Evolutionary conservation across 2,113 vertebrate genomes (phyloP), one percentile per base, ranked within the genome.

Genomic region (Azemiops feae): DNA sequence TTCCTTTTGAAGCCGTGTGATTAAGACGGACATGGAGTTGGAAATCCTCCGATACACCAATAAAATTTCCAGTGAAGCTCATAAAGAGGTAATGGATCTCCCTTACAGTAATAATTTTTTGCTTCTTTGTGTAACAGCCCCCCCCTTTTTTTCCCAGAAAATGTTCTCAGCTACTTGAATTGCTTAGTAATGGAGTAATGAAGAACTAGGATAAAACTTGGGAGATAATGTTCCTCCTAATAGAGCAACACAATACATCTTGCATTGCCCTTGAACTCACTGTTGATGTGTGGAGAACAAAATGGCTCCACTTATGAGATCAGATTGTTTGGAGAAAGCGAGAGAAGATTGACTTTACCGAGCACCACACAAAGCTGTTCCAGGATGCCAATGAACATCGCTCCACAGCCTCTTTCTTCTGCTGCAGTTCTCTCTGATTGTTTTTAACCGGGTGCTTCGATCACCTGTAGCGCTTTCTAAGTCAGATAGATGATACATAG

Each of bases 31-130:
- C 96, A 99, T 99, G 99, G 99, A 99, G 97, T 96, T 99, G 96
- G 99, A 99, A 97, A 98, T 99, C 91, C 95, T 99, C 94, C 98
- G 99, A 88, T 99, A 99, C 96, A 99, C 99, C 94, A 99, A 99
- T 97, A 98, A 97, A 95, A 97, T 99, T 96, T 99, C 99, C 97
- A 99, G 99, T 6, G 98, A 99, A 95, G 99, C 99, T 93, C 99
- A 99, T 97, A 98, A 98, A 97, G 98, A 99, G 99, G 99, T 99
- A 97, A 98, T 97, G 89, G 87, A 91, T 94, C 74, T 87, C n/a
- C n/a, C 55, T 96, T 89, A 90, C 93, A 94, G 93, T 95, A 91
- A 95, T 96, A 96, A 96, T 96, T 97, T 92, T 64, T 94, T 94
- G 57, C 93, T 97, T 97, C 93, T 95, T 94, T 91, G 91, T 93